A percentile compares a stretch with the other conserved stretches of the same genome.
These are phyloP conservation scores for Chironomus tentans DNA, from an alignment of 2,888 invertebrate genomes.

Conservation along the genomic window DNA sequence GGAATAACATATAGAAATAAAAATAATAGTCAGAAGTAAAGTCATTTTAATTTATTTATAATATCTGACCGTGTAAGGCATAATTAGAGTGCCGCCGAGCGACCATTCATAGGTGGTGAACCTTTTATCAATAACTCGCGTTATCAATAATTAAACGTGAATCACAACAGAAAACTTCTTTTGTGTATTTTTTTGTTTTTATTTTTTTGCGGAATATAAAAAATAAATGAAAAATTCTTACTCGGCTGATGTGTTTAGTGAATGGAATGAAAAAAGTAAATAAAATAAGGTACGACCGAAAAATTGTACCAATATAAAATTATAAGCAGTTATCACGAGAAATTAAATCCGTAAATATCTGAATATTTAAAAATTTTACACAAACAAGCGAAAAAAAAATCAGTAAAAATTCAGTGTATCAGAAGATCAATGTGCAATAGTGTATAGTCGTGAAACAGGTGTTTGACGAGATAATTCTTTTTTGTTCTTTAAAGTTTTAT, in stretches of 20 bases:
- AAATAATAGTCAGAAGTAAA: neutral
- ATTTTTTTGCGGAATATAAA: neutral
- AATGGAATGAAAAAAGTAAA: neutral
- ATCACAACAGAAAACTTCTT: neutral
- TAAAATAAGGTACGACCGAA: neutral
- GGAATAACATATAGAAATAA: neutral
- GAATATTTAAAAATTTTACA: neutral
- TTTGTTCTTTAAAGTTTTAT: neutral
- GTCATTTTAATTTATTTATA: too few relatives aligned
- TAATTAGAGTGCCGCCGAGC: neutral
- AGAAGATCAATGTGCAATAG: neutral
- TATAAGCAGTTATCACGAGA: neutral
- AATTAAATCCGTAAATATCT: neutral
- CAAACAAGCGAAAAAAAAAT: neutral
- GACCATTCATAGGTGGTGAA: neutral
- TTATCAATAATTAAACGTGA: conserved; percentile 5
- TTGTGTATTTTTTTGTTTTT: neutral
- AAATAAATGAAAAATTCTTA: too few relatives aligned
- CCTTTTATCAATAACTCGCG: neutral
- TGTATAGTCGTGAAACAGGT: conserved; percentile 20
- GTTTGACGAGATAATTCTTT: conserved; percentile 22
- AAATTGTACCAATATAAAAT: neutral
- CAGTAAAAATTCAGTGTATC: too few relatives aligned
- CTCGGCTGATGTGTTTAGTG: too few relatives aligned
- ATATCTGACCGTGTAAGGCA: neutral